These are phyloP conservation scores for Blastobasis lacticolella DNA, from an alignment of 2,888 invertebrate genomes.

Conservation along the genomic window DNA sequence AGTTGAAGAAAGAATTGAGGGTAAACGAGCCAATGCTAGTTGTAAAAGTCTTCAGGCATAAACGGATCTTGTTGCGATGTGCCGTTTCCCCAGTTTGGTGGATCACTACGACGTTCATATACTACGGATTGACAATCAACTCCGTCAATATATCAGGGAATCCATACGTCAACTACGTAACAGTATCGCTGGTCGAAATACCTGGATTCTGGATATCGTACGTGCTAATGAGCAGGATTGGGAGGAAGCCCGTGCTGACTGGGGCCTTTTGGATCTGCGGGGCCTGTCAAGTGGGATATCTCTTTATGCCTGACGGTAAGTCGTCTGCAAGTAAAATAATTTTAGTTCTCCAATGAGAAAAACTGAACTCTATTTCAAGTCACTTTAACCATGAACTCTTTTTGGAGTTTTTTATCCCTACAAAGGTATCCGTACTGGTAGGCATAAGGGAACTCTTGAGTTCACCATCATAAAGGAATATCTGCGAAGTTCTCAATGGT, in stretches of 20 bases:
- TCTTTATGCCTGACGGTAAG: conserved; percentile 67
- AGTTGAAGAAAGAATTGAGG: conserved; percentile 31
- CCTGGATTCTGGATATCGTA: conserved; percentile 78
- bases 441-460: too few relatives aligned
- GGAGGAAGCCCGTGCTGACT: conserved; percentile 74
- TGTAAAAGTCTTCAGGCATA: conserved; percentile 38
- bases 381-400: too few relatives aligned
- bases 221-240: conserved; percentile 72
- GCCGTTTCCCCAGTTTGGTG: conserved; percentile 72
- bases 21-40: conserved; percentile 53
- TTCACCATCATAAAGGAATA: too few relatives aligned
- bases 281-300: conserved; percentile 67
- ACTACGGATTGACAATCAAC: conserved; percentile 79
- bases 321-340: neutral
- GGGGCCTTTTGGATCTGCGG: conserved; percentile 74
- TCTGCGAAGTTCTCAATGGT: too few relatives aligned
- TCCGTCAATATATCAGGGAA: conserved; percentile 78
- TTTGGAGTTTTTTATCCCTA: too few relatives aligned
- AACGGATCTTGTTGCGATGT: conserved; percentile 34
- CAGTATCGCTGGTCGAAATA: conserved; percentile 77
- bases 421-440: too few relatives aligned
- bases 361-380: too few relatives aligned
- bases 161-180: conserved; percentile 77
- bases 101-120: conserved; percentile 78
- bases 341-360: too few relatives aligned